Percentiles rank a stretch among this genome's conserved stretches.
Conservation (phyloP, 2,888 invertebrate genomes). For the Rhyacophila evoluta region DNA sequence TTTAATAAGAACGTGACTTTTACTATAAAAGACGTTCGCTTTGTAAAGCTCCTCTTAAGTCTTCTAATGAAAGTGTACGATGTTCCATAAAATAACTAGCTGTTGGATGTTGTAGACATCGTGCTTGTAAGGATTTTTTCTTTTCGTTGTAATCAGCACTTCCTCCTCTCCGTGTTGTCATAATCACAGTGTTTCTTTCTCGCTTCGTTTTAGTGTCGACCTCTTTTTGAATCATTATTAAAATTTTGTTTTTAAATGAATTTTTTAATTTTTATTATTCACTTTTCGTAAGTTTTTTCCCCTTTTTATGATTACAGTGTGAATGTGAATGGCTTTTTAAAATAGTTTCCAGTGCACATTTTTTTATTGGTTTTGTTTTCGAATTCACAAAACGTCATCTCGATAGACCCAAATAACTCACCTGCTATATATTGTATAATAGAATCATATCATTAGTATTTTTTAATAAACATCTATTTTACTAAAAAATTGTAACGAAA, state of each 20-base stretch:
- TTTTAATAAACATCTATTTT: too few relatives aligned
- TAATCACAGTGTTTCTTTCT: neutral
- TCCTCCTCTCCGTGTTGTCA: neutral
- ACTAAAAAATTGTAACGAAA: too few relatives aligned
- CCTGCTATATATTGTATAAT: too few relatives aligned
- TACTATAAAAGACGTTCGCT: neutral
- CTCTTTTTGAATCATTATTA: too few relatives aligned
- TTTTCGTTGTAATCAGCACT: neutral
- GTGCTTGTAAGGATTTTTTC: neutral
- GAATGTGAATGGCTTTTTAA: neutral
- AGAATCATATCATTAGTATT: too few relatives aligned
- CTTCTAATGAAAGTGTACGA: neutral
- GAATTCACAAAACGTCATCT: too few relatives aligned
- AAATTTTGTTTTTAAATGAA: neutral
- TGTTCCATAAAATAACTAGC: neutral
- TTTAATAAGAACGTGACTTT: neutral
- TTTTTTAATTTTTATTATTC: neutral
- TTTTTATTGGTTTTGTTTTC: neutral
- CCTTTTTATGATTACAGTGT: neutral
- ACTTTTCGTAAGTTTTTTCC: neutral
- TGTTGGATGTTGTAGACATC: neutral
- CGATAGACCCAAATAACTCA: too few relatives aligned
- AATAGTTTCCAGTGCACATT: neutral
- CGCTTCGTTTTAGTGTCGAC: neutral
- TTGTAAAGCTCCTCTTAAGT: neutral